Conservation (phyloP, 1,140 invertebrate genomes). For the Lysiphlebus fabarum region DNA sequence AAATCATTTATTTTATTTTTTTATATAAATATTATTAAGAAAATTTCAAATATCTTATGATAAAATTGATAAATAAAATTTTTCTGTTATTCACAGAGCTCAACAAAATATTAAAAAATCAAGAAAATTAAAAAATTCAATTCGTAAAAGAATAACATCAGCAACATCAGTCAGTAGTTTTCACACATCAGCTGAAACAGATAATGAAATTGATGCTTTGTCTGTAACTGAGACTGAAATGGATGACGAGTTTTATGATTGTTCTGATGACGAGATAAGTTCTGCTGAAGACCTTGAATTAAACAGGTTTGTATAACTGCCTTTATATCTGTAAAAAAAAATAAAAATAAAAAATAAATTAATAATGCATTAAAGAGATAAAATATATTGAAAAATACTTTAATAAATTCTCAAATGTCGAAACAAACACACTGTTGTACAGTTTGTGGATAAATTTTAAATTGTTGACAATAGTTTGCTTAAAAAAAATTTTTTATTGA, state of each 20-base stretch:
- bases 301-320: constrained; percentile 41
- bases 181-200: constrained; percentile 37
- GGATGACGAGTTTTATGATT: constrained; percentile 54
- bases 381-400: too few species aligned
- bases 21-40: too few species aligned
- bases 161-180: constrained; percentile 40
- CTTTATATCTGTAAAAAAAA: constrained; percentile 5
- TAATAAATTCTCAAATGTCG: too few species aligned
- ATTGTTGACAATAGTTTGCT: neutral
- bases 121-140: constrained; percentile 32
- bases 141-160: constrained; percentile 32
- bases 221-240: constrained; percentile 49
- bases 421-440: too few species aligned
- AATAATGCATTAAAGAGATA: neutral
- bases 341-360: constrained; percentile 15
- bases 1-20: constrained; percentile 22
- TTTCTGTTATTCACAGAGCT: constrained; percentile 26
- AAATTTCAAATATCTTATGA: too few species aligned
- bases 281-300: constrained; percentile 34
- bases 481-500: too few species aligned
- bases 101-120: constrained; percentile 37
- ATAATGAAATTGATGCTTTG: constrained; percentile 46
- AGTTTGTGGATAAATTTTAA: neutral
- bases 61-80: constrained; percentile 12
- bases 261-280: constrained; percentile 46